Base-by-base conservation (phyloP, 2,113 vertebrate genomes). In the Phalacrocorax pelagicus region DNA sequence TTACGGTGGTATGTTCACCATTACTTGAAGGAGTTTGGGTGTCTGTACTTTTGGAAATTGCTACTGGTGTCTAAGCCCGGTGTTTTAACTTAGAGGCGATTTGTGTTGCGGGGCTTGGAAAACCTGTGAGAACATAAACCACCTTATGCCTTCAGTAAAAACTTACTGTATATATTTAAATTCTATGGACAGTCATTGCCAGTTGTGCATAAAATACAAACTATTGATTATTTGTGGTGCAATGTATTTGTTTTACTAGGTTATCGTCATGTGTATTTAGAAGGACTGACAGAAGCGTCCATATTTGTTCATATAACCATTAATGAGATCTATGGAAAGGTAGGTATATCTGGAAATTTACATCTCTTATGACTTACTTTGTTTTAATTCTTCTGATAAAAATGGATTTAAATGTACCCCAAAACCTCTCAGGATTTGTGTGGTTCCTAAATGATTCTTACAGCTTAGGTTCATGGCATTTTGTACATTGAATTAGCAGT, bases 281-380 rank as follows among this genome's bases (percentile, higher is more conserved):
- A 99, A 90, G 99, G 99, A 40, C 96, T 99, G 97, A 99, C 99
- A 29, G 99, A 99, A 96, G 99, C 99, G 29, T 99, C 99, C 89
- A 99, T 99, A 97, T 99, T 99, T 98, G 98, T 99, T 85, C 99
- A 99, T 47, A 98, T 99, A 97, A 99, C 99, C 61, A 99, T 99
- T 91, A 99, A 99, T 98, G 99, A 99, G 84, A 99, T 99, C 94
- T 99, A 98, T 74, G 99, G 99, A 79, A 99, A 99, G 99, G 99
- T 99, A 97, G 93, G 99, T 91, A 16, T n/a, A 66, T 15, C 38
- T 91, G 57, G 51, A 54, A 54, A 73, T 34, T 5, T 24, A 11
- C 21, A 47, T 73, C 5, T 75, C 17, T 38, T 46, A 23, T 44
- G 19, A 40, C 34, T 59, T 22, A 10, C 21, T 14, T 29, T 66